Conservation (phyloP, 2,888 invertebrate genomes). For the Gastracanthus pulcherrimus region DNA sequence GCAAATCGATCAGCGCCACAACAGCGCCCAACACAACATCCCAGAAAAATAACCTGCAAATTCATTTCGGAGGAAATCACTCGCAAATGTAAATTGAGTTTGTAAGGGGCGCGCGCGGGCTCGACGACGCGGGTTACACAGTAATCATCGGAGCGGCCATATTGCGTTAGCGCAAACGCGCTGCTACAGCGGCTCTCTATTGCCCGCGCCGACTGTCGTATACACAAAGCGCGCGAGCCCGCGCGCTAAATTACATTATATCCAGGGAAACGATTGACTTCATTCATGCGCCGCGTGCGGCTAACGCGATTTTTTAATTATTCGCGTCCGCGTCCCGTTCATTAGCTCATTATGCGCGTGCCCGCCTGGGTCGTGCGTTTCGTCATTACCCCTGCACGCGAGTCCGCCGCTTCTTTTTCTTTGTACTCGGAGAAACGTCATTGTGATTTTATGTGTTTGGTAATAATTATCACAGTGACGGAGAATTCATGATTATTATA, state of each 20-base stretch:
- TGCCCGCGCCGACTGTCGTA: neutral
- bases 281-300: slow-evolving; percentile 29
- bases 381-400: neutral
- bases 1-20: neutral
- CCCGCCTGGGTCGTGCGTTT: neutral
- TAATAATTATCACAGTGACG: too few relatives aligned
- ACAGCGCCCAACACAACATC: too few relatives aligned
- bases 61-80: slow-evolving; percentile 28
- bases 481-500: too few relatives aligned
- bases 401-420: neutral
- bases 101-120: slow-evolving; percentile 32
- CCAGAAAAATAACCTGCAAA: neutral
- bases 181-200: neutral
- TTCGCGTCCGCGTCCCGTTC: slow-evolving; percentile 20
- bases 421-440: neutral
- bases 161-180: slow-evolving; percentile 32
- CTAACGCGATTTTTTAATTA: slow-evolving; percentile 49
- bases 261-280: slow-evolving; percentile 52
- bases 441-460: neutral
- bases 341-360: slow-evolving; percentile 19
- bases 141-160: slow-evolving; percentile 50
- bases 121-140: slow-evolving; percentile 47
- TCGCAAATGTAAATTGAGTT: slow-evolving; percentile 46
- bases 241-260: slow-evolving; percentile 46
- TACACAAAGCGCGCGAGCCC: slow-evolving; percentile 19